Conservation (phyloP, 2,113 vertebrate genomes). For the Petrocephalus microphthalmus region DNA sequence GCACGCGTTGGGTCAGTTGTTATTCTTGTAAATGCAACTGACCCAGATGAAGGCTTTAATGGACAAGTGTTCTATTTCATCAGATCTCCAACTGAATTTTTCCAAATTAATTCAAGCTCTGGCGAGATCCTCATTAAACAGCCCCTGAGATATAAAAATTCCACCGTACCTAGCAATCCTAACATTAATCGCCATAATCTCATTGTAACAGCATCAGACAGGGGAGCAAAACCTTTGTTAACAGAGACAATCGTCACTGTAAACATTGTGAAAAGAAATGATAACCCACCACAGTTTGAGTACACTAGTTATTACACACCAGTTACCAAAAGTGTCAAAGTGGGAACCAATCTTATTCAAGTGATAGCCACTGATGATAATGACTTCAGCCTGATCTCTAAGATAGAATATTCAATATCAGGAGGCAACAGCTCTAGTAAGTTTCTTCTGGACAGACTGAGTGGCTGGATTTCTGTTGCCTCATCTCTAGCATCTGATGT, state of each 20-base stretch:
- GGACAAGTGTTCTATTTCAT: constrained; percentile 94
- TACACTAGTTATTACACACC: constrained; percentile 76
- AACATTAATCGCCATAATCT: constrained; percentile 92
- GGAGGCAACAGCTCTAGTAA: constrained; percentile 68
- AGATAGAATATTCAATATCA: constrained; percentile 76
- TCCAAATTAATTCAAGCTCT: constrained; percentile 81
- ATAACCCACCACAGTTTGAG: constrained; percentile 78
- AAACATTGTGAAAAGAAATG: constrained; percentile 86
- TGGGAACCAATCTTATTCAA: constrained; percentile 78
- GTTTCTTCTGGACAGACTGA: constrained; percentile 75
- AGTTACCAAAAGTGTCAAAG: constrained; percentile 82
- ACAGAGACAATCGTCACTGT: constrained; percentile 91
- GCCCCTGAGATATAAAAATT: constrained; percentile 78
- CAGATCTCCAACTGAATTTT: constrained; percentile 87
- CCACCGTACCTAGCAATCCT: constrained; percentile 65
- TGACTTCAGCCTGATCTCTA: constrained; percentile 88
- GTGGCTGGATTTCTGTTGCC: constrained; percentile 81
- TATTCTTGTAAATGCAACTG: constrained; percentile 75
- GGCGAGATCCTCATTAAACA: constrained; percentile 92
- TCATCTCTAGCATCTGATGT: constrained; percentile 75
- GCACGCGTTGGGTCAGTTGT: constrained; percentile 76
- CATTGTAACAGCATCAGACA: constrained; percentile 84
- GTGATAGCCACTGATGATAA: constrained; percentile 80
- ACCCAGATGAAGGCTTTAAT: constrained; percentile 80
- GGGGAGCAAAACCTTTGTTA: constrained; percentile 73